Base-by-base conservation (phyloP, 2,113 vertebrate species). In the Brachirus orientalis region DNA sequence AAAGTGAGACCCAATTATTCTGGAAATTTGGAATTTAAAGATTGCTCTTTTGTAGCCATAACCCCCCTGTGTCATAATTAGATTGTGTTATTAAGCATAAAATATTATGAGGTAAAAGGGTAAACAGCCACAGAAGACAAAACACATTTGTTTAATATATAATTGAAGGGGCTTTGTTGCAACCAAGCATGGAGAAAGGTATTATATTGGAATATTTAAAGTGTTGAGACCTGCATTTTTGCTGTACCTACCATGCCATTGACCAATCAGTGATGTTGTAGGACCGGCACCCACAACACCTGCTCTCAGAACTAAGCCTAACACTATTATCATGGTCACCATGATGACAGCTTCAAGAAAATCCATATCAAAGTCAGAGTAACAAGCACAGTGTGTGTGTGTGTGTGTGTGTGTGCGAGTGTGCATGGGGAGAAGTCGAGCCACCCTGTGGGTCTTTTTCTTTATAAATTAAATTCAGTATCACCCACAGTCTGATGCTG, bases 311-410 rank as follows among this genome's bases (percentile, higher is more conserved):
- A 54, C 51, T 7, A 40, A 46, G 37, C 53, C 52, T 51, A 53
- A 74, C 77, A 55, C 73, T 57, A 54, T 80, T 71, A 74, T 47
- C 58, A 52, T 17, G 60, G 71, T 69, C 70, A 73, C 56, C 63
- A 69, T 52, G 40, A 66, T 43, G 45, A 59, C 58, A 53, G 78
- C 62, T 35, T 58, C n/a, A 50, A 73, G 68, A 33, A 83, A 78
- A 71, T 74, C 63, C 13, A 57, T 56, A 40, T 79, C 63, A 68
- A 72, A 81, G 66, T 53, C 60, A 70, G 71, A 13, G 70, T 82
- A 84, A 84, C 70, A 36, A 85, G 67, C 82, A 7, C 20, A n/a
- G 12, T 36, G 52, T 3, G 22, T 28, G 22, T 28, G 22, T 76
- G 74, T 55, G 60, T n/a, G n/a, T n/a, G n/a, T n/a, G n/a, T n/a